These are phyloP conservation scores for Stenichneumon culpator DNA, from an alignment of 2,888 invertebrate species.

Conservation along the genomic window DNA sequence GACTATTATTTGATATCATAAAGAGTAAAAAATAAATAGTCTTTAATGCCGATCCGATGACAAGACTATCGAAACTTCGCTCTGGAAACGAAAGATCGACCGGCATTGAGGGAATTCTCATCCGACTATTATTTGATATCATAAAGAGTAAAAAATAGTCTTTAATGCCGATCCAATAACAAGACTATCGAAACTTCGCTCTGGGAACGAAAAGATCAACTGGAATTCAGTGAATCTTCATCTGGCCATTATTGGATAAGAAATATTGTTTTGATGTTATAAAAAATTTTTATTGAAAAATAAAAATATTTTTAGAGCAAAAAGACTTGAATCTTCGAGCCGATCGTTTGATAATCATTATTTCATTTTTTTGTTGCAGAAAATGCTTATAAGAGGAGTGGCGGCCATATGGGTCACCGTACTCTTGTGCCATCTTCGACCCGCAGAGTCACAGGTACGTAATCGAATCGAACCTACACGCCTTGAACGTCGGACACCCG, in stretches of 20 bases:
- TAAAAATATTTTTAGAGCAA: neutral
- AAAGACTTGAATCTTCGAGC: neutral
- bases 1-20: too few relatives aligned
- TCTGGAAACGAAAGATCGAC: neutral
- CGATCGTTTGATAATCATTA: constrained; percentile 6
- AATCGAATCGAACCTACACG: constrained; percentile 24
- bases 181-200: too few relatives aligned
- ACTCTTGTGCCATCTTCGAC: constrained; percentile 87
- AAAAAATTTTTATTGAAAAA: neutral
- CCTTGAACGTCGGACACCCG: neutral
- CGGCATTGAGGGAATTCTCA: neutral
- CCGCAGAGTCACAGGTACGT: constrained; percentile 88
- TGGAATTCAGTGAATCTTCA: too few relatives aligned
- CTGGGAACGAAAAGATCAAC: too few relatives aligned
- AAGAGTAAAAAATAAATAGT: too few relatives aligned
- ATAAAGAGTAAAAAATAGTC: too few relatives aligned
- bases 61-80: neutral
- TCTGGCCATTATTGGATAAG: too few relatives aligned
- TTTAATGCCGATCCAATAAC: too few relatives aligned
- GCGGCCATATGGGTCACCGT: constrained; percentile 90
- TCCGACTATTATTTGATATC: too few relatives aligned
- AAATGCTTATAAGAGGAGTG: constrained; percentile 91
- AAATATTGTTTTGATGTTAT: too few relatives aligned
- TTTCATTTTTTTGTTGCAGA: constrained; percentile 87
- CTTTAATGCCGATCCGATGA: neutral